Base-by-base conservation (phyloP, 2,113 vertebrate species). In the Lamprologus lemairii region DNA sequence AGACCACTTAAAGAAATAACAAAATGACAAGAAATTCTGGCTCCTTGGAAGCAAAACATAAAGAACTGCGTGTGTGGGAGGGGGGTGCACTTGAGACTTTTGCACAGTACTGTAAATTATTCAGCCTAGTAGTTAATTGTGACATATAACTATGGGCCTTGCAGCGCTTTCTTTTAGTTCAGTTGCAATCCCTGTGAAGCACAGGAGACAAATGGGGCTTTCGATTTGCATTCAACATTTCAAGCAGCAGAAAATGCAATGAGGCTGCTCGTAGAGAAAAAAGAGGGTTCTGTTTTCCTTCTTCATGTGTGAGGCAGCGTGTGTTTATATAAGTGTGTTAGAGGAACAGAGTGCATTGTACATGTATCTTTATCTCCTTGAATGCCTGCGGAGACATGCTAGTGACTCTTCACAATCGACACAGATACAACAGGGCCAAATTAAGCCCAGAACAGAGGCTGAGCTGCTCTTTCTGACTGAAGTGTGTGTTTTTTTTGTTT, bases 361-460 rank as follows among this genome's bases (percentile, higher is more conserved):
- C 45, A 19, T 86, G 83, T 37, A 87, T 88, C 75, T 83, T 87
- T 92, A 57, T 90, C 82, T 85, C 89, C 85, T 86, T 89, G 86
- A 89, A 89, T 82, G 83, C 84, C 88, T 90, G 87, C 83, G 88
- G 85, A 92, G 84, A 88, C 85, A 86, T 90, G 84, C 89, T 92
- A 86, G 91, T 88, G 89, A 93, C 91, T 93, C 86, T 80, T 92
- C 45, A 87, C 82, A 88, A 94, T 95, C 87, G 79, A 92, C 88
- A 93, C 85, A 87, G 91, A 93, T 92, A 95, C 91, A 88, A 93
- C 86, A 89, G 31, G 86, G 89, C 89, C 90, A 96, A 86, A 91
- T 94, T 94, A 93, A 94, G 87, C 90, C 86, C 87, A 87, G 87
- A 95, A 95, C 85, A 92, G 88, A 92, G 92, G 87, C 87, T 86